Evolutionary conservation across 2,888 invertebrate species (phyloP).

Genomic region (Pammene aurita): DNA sequence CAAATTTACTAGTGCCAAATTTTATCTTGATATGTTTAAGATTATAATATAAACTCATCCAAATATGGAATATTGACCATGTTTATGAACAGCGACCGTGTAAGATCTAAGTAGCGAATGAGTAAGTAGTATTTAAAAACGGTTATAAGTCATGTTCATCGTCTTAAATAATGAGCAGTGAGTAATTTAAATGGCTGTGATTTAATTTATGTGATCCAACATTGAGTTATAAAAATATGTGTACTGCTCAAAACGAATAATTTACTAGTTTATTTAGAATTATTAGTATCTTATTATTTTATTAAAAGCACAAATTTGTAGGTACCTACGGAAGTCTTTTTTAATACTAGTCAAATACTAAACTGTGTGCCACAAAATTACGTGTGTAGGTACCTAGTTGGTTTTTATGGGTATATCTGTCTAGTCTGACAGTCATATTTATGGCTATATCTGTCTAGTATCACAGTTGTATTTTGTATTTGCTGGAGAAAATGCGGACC

Average conservation of each 20-base stretch:
- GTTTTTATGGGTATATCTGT: too few relatives aligned
- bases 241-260: slow-evolving; percentile 49
- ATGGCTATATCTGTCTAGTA: too few relatives aligned
- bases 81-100: slow-evolving; percentile 17
- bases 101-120: slow-evolving; percentile 5
- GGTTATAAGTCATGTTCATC: slow-evolving; percentile 32
- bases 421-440: too few relatives aligned
- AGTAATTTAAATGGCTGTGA: slow-evolving; percentile 76
- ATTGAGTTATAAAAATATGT: slow-evolving; percentile 21
- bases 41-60: slow-evolving; percentile 18
- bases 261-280: slow-evolving; percentile 4
- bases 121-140: slow-evolving; percentile 20
- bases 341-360: neutral
- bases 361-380: neutral
- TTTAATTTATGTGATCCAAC: slow-evolving; percentile 68
- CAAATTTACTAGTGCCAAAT: slow-evolving; percentile 37
- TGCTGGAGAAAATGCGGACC: too few relatives aligned
- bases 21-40: slow-evolving; percentile 34
- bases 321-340: neutral
- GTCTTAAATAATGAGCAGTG: slow-evolving; percentile 47
- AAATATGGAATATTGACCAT: slow-evolving; percentile 16
- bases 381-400: neutral
- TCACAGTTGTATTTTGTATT: too few relatives aligned
- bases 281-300: neutral
- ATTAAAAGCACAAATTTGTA: neutral